phyloP scores from a whole-genome alignment of 2,888 invertebrate genomes.

The Digitonthophagus gazella region DNA sequence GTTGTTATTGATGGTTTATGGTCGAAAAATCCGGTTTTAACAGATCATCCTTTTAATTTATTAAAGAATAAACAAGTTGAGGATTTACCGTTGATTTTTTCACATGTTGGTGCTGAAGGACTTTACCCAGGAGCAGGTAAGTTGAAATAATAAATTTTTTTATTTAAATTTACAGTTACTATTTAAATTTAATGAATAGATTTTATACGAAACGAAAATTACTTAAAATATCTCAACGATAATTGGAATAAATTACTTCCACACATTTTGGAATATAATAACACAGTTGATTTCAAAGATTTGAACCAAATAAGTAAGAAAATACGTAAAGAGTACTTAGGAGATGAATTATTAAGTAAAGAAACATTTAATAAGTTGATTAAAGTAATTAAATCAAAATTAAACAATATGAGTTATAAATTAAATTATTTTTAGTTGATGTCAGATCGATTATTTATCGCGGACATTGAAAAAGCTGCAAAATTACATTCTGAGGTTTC shows the following conservation, averaged over 20 bases:
- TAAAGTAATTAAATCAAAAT: slow-evolving; percentile 33
- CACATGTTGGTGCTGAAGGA: slow-evolving; percentile 70
- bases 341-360: slow-evolving; percentile 38
- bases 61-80: slow-evolving; percentile 60
- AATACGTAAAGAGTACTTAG: slow-evolving; percentile 46
- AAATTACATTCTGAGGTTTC: slow-evolving; percentile 58
- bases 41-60: slow-evolving; percentile 62
- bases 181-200: slow-evolving; percentile 34
- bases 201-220: slow-evolving; percentile 40
- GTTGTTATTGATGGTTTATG: slow-evolving; percentile 63
- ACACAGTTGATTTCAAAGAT: slow-evolving; percentile 39
- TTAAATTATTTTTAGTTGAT: slow-evolving; percentile 53
- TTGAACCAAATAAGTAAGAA: slow-evolving; percentile 38
- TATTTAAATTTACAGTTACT: background rate
- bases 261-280: slow-evolving; percentile 48
- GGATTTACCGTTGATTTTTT: slow-evolving; percentile 69
- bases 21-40: slow-evolving; percentile 62
- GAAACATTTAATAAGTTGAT: slow-evolving; percentile 39
- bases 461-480: slow-evolving; percentile 60
- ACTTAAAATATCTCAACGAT: slow-evolving; percentile 41
- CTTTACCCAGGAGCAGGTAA: slow-evolving; percentile 69
- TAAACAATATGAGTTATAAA: background rate
- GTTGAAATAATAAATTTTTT: slow-evolving; percentile 9
- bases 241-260: slow-evolving; percentile 47
- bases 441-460: slow-evolving; percentile 64